phyloP scores from a whole-genome alignment of 2,888 invertebrate species.

The Phrixothrix hirtus region DNA sequence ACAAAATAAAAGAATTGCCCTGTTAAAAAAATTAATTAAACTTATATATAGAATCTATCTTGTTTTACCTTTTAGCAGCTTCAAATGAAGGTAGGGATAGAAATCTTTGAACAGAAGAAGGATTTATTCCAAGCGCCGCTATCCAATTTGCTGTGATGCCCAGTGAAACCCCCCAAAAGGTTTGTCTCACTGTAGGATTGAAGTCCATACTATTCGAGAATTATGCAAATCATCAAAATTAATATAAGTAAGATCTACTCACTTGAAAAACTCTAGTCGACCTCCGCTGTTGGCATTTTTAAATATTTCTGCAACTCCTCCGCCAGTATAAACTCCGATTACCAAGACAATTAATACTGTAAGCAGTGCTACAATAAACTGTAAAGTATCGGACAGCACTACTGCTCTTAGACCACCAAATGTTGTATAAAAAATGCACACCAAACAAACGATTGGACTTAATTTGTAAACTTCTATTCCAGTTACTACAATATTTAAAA shows the following conservation, averaged over 20 bases:
- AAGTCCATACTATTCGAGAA: slow-evolving; percentile 13
- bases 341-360: slow-evolving; percentile 61
- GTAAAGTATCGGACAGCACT: slow-evolving; percentile 66
- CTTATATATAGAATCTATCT: no score
- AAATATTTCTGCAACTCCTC: slow-evolving; percentile 64
- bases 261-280: slow-evolving; percentile 67
- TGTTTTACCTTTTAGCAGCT: slow-evolving; percentile 60
- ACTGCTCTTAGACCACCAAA: slow-evolving; percentile 71
- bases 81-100: slow-evolving; percentile 62
- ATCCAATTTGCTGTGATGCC: slow-evolving; percentile 63
- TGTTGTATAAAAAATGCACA: slow-evolving; percentile 78
- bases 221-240: background rate
- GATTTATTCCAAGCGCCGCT: slow-evolving; percentile 61
- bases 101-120: slow-evolving; percentile 64
- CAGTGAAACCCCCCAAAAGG: slow-evolving; percentile 64
- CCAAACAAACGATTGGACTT: slow-evolving; percentile 68
- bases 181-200: slow-evolving; percentile 39
- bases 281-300: slow-evolving; percentile 60
- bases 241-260: no score
- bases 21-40: no score
- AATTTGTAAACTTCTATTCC: slow-evolving; percentile 64
- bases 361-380: slow-evolving; percentile 62
- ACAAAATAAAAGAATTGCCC: background rate
- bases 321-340: slow-evolving; percentile 61
- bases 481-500: no score